phyloP scores from a whole-genome alignment of 1,140 invertebrate genomes.

The Drosophila tristis region DNA sequence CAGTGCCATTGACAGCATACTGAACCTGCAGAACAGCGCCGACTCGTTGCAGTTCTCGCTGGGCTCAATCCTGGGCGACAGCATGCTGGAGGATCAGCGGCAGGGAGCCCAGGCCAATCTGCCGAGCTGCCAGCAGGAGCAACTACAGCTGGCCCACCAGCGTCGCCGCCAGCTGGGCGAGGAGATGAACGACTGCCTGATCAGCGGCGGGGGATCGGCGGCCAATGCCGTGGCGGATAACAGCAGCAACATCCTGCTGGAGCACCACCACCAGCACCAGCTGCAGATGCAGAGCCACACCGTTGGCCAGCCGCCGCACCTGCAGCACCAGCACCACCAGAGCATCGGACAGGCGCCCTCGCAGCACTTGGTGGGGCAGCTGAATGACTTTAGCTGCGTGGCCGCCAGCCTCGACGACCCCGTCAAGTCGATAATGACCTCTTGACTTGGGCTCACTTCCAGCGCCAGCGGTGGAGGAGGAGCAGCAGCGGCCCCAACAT shows the following conservation, averaged over 20 bases:
- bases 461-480: constrained; percentile 26
- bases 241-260: constrained; percentile 54
- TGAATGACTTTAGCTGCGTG: constrained; percentile 80
- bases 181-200: constrained; percentile 81
- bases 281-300: constrained; percentile 54
- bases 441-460: constrained; percentile 69
- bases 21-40: constrained; percentile 88
- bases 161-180: constrained; percentile 73
- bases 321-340: constrained; percentile 67
- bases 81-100: constrained; percentile 75
- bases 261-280: constrained; percentile 68
- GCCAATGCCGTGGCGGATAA: constrained; percentile 55
- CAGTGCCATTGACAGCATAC: constrained; percentile 91
- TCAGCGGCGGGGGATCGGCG: constrained; percentile 65
- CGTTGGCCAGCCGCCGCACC: constrained; percentile 46
- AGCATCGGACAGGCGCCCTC: constrained; percentile 51
- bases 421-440: constrained; percentile 83
- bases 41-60: constrained; percentile 80
- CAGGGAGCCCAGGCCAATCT: constrained; percentile 59
- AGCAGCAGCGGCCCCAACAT: constrained; percentile 23
- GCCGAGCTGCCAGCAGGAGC: constrained; percentile 73
- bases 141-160: constrained; percentile 24
- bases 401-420: constrained; percentile 75
- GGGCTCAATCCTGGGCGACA: constrained; percentile 78
- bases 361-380: constrained; percentile 56